Evolutionary conservation across 2,113 vertebrate species (phyloP), one percentile per base, ranked within the genome.

Genomic region (Cheirogaleus medius): DNA sequence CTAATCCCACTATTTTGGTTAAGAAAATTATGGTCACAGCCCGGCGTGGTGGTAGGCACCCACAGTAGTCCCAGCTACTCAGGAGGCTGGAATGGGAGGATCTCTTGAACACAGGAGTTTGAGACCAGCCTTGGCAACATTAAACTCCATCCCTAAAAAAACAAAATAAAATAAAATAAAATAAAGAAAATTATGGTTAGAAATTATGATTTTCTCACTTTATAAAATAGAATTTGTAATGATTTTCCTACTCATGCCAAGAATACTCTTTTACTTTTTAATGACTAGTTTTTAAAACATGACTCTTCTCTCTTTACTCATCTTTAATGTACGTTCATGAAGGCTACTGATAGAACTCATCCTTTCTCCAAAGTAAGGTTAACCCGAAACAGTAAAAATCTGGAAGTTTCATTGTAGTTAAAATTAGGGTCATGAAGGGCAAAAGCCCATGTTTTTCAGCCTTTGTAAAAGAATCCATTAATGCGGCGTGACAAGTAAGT

Each of bases 401-500:
- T 92, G 58, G 69, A 80, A 92, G 84, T 71, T 64, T 81, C 32
- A 6, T 18, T 37, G 0, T 69, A 25, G 74, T 95, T 87, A 87
- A 87, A 96, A 81, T 82, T 60, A 81, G 44, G 90, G 44, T 63
- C 78, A 0, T 7, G 14, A 83, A 86, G 58, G 64, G 37, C 83
- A 78, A 87, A 95, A 60, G 56, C 37, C 42, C 20, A 0, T 39
- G 73, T 42, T 92, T 92, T 69, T 76, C 25, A 14, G 37, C 87
- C 76, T 97, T 93, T 91, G 66, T 91, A 29, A 69, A 88, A 87
- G 87, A 83, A 84, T 54, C 80, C 89, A 47, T 68, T 86, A 76
- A 68, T 49, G 71, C 23, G 4, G 2, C 15, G 0, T 94, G 93
- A 92, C 74, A 49, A 74, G 68, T 7, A 66, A 58, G 63, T 37